Base-by-base conservation (phyloP, 2,888 invertebrate species). In the Aphodius sticticus region DNA sequence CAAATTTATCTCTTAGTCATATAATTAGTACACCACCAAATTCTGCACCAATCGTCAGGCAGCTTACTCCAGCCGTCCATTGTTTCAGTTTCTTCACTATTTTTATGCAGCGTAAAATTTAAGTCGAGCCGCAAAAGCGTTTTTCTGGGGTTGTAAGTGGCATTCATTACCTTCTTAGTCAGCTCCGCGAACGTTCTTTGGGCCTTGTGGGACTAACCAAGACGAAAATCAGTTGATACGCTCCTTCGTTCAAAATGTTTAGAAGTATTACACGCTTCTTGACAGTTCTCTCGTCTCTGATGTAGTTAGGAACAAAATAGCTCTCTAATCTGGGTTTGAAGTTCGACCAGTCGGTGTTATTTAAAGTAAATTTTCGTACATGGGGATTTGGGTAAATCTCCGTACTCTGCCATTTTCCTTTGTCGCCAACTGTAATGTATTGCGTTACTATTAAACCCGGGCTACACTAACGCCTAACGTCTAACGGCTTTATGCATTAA, bases 201-300 rank as follows among this genome's bases (percentile, higher is more conserved):
- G 84, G 84, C 69, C 37, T 16, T 6, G 36, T 75, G 7, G 82
- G 83, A 74, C 76, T 69, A 71, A 82, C 82, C 72, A 84, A 79
- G 74, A 78, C 80, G 70, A 78, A 78, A 36, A 84, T 76, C 14
- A 84, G 75, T 81, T 82, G 82, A 79, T 84, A 85, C 14, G 84
- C 80, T 70, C 84, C 84, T 69, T 84, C 82, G 38, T 83, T 82
- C 9, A 85, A 70, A 36, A 81, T 76, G 69, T 83, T 84, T 16
- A 85, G 70, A 69, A 85, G 79, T 69, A 85, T 81, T n/a, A 84
- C 84, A n/a, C 83, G 81, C 81, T 81, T 82, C 71, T 78, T 80
- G 15, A 79, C 76, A 15, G 81, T 76, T 4, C 76, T 76, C 16
- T 75, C 15, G 6, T 38, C 38, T 38, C 38, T 7, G 6, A 75